Evolutionary conservation across 2,888 invertebrate species (phyloP), one percentile per base, ranked within the genome.

Genomic region (Mayetiola destructor): DNA sequence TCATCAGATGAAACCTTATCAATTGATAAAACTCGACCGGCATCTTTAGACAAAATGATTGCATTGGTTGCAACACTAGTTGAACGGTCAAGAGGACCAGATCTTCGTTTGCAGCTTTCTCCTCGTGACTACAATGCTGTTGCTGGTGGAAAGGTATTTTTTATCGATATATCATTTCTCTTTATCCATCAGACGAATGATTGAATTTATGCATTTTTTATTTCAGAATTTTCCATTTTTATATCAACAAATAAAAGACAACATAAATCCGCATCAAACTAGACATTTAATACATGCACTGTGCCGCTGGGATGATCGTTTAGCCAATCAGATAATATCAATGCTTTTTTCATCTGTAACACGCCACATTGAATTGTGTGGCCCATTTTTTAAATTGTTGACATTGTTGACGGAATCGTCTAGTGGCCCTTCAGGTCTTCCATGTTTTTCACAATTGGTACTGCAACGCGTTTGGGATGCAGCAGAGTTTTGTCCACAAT

Each of bases 11-110:
- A 79, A 63, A 76, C 76, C 23, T 70, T 73, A 29, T 71, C 73
- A 0, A 70, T 73, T 2, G 80, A 80, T 65, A 91, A 92, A 69
- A 82, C 89, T 62, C 81, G 91, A 60, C 92, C 93, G 0, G 88
- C 88, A 1, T 92, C 93, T 1, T 73, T 95, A 14, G 94, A 94
- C 72, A 94, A 94, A 75, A 94, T 95, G 94, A 89, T 94, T 62
- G 88, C 91, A 12, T 73, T 94, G 12, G 87, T 93, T 30, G 89
- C 90, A 1, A 82, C 85, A 2, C 76, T 94, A 16, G 90, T 92
- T 36, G 94, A 95, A 70, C 82, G 89, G 61, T 91, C 92, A 37
- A 76, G 93, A 2, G 88, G 87, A 61, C 76, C 85, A 6, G 82
- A 82, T 67, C 85, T 79, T 56, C 79, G 82, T 60, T 75, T 94